A percentile compares a stretch with the other conserved stretches of the same genome.
phyloP scores from a whole-genome alignment of 2,888 invertebrate species.

The Pharmacophagus antenor region DNA sequence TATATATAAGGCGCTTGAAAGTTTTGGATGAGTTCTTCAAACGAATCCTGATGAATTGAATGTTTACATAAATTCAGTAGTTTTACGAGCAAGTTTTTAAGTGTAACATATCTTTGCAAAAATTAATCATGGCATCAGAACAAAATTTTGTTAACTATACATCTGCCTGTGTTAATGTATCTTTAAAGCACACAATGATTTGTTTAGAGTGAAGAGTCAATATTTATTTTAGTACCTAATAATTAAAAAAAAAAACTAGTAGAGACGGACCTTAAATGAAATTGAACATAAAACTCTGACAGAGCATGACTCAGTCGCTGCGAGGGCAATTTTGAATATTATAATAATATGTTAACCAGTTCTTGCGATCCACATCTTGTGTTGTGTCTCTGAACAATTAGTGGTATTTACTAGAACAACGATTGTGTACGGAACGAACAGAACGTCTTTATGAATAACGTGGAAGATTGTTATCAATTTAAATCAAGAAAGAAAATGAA shows the following conservation, averaged over 20 bases:
- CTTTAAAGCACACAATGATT: too few species aligned
- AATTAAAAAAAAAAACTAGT: neutral
- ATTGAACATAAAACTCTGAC: conserved; percentile 62
- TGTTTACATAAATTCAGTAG: too few species aligned
- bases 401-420: conserved; percentile 71
- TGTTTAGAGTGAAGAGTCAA: neutral
- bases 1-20: too few species aligned
- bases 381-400: conserved; percentile 61
- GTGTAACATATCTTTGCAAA: too few species aligned
- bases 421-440: conserved; percentile 45
- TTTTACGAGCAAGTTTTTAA: too few species aligned
- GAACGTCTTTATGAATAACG: conserved; percentile 36
- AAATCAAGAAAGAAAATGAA: too few species aligned
- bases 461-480: conserved; percentile 11
- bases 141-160: too few species aligned
- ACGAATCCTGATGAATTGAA: too few species aligned
- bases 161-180: too few species aligned
- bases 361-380: conserved; percentile 52
- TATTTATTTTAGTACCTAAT: neutral
- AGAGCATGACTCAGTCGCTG: conserved; percentile 72
- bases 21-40: too few species aligned
- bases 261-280: conserved; percentile 54
- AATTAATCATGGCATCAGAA: too few species aligned
- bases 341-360: conserved; percentile 78
- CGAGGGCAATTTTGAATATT: conserved; percentile 75